phyloP scores from a whole-genome alignment of 2,797 vertebrate genomes.

The Hydrolagus colliei region DNA sequence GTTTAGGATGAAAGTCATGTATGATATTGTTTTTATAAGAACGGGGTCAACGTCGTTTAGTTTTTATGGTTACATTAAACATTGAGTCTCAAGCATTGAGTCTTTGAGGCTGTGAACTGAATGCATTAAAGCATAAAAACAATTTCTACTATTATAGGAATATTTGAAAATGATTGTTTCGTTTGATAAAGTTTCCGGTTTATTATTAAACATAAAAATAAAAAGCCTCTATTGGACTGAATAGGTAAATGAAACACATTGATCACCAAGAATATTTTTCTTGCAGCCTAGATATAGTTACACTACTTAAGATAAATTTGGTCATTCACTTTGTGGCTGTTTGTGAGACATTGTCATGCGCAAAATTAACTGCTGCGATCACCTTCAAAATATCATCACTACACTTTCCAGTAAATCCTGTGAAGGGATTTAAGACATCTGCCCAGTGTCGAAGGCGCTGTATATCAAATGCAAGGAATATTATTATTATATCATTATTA shows the following conservation, averaged over 20 bases:
- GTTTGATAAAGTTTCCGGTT: neutral
- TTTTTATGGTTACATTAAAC: neutral
- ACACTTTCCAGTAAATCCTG: too few relatives aligned
- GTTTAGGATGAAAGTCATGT: neutral
- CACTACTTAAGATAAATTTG: neutral
- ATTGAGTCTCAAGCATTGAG: too few relatives aligned
- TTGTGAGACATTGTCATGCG: too few relatives aligned
- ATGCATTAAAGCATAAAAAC: neutral
- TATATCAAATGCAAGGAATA: too few relatives aligned
- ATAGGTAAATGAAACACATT: slow-evolving; percentile 6
- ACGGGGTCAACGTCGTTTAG: slow-evolving; percentile 15
- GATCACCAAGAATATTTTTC: neutral
- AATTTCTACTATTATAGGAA: neutral
- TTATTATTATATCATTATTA: too few relatives aligned
- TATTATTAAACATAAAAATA: neutral
- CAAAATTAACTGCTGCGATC: too few relatives aligned
- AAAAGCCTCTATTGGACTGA: neutral
- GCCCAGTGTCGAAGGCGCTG: too few relatives aligned
- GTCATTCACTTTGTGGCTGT: too few relatives aligned
- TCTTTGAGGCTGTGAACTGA: neutral
- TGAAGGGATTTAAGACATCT: too few relatives aligned
- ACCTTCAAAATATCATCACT: too few relatives aligned
- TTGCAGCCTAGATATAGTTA: neutral
- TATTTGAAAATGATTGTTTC: neutral
- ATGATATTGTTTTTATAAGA: neutral